Percentiles rank a stretch among this genome's conserved stretches.
Conservation (phyloP, 2,888 invertebrate genomes). For the Eilema caniola region DNA sequence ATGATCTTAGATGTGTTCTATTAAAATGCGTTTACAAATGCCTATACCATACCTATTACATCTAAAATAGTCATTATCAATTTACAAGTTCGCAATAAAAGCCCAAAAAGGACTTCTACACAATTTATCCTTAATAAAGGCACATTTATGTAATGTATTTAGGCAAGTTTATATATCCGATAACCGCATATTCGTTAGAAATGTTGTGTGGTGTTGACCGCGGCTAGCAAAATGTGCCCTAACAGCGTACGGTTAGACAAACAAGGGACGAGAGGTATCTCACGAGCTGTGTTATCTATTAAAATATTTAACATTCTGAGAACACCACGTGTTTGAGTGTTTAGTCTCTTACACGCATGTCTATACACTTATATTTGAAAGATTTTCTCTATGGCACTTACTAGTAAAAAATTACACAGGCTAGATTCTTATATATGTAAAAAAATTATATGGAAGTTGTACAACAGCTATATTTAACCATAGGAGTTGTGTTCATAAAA, state of each 20-base stretch:
- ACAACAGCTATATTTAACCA: too few species aligned
- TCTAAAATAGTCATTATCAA: neutral
- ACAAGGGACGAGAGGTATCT: slow-evolving; percentile 10
- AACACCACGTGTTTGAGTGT: neutral
- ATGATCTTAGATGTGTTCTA: too few species aligned
- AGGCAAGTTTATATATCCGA: slow-evolving; percentile 1
- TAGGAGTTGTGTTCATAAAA: neutral
- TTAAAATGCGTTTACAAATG: too few species aligned
- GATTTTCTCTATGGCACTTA: too few species aligned
- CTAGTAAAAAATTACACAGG: too few species aligned
- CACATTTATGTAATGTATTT: slow-evolving; percentile 10
- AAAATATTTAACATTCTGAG: slow-evolving; percentile 8
- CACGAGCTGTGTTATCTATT: neutral
- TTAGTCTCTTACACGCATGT: neutral
- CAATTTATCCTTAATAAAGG: neutral
- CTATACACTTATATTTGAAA: too few species aligned
- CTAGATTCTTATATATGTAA: too few species aligned
- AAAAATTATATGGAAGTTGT: too few species aligned
- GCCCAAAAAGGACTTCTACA: neutral
- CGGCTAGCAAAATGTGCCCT: neutral
- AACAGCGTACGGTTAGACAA: slow-evolving; percentile 3
- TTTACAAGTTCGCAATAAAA: neutral
- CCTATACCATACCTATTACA: neutral
- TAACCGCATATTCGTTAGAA: slow-evolving; percentile 5
- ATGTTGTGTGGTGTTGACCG: slow-evolving; percentile 10